Conservation (phyloP, 2,113 vertebrate species). For the Loxodonta africana region DNA sequence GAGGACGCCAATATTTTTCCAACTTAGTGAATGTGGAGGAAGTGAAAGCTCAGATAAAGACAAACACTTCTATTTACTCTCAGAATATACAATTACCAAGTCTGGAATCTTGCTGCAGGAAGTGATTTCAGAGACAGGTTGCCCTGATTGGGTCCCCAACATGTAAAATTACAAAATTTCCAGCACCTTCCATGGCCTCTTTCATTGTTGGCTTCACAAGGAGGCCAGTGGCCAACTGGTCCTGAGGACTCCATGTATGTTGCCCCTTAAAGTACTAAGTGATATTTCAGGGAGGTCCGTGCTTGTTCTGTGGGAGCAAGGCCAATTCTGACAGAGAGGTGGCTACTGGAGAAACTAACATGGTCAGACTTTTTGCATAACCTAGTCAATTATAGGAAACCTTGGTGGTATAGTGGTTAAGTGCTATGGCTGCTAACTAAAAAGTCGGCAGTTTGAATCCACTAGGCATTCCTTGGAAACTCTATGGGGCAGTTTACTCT, state of each 20-base stretch:
- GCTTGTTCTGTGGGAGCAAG: neutral
- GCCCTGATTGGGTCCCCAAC: neutral
- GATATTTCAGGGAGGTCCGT: conserved; percentile 16
- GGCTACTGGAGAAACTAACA: conserved; percentile 33
- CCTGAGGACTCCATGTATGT: conserved; percentile 16
- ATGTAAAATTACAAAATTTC: conserved; percentile 49
- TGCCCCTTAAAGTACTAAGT: conserved; percentile 21
- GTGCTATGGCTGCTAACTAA: too few species aligned
- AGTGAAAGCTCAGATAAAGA: conserved; percentile 51
- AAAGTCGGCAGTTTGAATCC: too few species aligned
- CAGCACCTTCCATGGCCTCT: neutral
- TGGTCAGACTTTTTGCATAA: neutral
- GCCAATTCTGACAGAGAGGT: neutral
- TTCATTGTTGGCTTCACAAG: conserved; percentile 25
- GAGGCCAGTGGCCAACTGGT: neutral
- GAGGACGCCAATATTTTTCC: conserved; percentile 42
- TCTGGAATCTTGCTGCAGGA: neutral
- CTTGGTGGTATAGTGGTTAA: too few species aligned
- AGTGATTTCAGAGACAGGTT: neutral
- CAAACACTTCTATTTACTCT: conserved; percentile 46
- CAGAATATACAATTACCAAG: conserved; percentile 36
- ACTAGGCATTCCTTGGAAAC: too few species aligned
- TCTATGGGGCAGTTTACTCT: too few species aligned
- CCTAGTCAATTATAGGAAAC: neutral
- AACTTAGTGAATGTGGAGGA: neutral